Evolutionary conservation across 1,140 invertebrate species (phyloP), one percentile per base, ranked within the genome.

Genomic region (Anagrus nilaparvatae): DNA sequence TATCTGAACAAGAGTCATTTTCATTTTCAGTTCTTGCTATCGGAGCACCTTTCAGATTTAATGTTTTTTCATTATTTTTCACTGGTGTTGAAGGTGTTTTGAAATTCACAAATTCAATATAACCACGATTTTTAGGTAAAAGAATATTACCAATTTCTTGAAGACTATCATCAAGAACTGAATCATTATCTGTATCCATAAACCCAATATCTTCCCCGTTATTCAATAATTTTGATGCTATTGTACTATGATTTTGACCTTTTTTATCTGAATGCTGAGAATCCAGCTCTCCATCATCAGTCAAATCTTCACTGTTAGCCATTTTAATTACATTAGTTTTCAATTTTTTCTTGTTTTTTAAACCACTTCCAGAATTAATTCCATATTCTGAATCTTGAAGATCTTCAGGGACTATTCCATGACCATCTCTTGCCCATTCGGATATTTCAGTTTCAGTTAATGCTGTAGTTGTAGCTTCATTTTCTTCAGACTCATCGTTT

Each of bases 391-490:
- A 71, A 42, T 82, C 78, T 19, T 75, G 74, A 34, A 84, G 72
- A 53, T 84, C 81, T 44, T 85, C 82, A 3, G 82, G 76, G 1
- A 82, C 81, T 4, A 66, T 53, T 5, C 53, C 65, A 14, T 76
- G 79, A 47, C 78, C 79, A 48, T 87, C 84, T 2, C 78, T 73
- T 1, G 82, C 84, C 85, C 84, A 88, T 59, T 90, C 86, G 0
- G 84, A 88, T 9, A 87, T 63, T 56, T 89, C 86, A 0, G 84
- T 87, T 60, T 90, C 87, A 0, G 85, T 87, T 9, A 85, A 63
- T 1, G 76, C 81, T 12, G 80, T 74, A 0, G 78, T 78, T 0
- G 76, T 76, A 2, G 75, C 69, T 19, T 82, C 80, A 17, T 71
- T 72, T 39, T 77, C 70, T 0, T 64, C 61, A 1, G 65, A 67